Base-by-base conservation (phyloP, 2,888 invertebrate genomes). In the Creontiades dilutus region DNA sequence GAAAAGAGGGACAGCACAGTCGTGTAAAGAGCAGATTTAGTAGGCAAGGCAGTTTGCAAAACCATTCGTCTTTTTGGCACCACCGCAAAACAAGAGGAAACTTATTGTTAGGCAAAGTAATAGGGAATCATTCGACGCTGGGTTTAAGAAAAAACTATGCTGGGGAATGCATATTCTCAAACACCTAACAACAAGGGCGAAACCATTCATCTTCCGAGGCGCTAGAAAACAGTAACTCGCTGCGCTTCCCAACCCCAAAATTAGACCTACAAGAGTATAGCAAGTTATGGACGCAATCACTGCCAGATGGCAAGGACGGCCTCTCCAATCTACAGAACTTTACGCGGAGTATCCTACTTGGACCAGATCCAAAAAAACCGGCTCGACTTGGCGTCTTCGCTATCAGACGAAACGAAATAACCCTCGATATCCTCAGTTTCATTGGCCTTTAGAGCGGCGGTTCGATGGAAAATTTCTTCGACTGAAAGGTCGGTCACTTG, bases 201-300 rank as follows among this genome's bases (percentile, higher is more conserved):
- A 57, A 85, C 61, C 28, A 57, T 85, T 61, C 13, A 55, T 85
- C 85, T 28, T 28, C 37, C 28, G 27, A 13, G 28, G n/a, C 57
- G 37, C 85, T 13, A 85, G 37, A 55, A 48, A 57, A 85, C 85
- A 85, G 52, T 2, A 28, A 7, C 48, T 48, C 3, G 37, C 80
- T 3, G 13, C n/a, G 47, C 82, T 48, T 23, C 82, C 13, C 47
- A 13, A 27, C 48, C 52, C 61, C 85, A 37, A 85, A 85, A 85
- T 85, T 85, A 85, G 85, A 85, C 28, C 61, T 28, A n/a, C 82
- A 48, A 85, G 85, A 85, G 85, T 61, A 37, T 37, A 57, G 55
- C 85, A 61, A 85, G 85, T 85, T 85, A 85, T 85, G 37, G 85
- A 85, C 85, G 85, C 85, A 85, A 85, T 85, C 85, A 85, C 27